Base-by-base conservation (phyloP, 2,888 invertebrate genomes). In the Perizoma flavofasciatum region DNA sequence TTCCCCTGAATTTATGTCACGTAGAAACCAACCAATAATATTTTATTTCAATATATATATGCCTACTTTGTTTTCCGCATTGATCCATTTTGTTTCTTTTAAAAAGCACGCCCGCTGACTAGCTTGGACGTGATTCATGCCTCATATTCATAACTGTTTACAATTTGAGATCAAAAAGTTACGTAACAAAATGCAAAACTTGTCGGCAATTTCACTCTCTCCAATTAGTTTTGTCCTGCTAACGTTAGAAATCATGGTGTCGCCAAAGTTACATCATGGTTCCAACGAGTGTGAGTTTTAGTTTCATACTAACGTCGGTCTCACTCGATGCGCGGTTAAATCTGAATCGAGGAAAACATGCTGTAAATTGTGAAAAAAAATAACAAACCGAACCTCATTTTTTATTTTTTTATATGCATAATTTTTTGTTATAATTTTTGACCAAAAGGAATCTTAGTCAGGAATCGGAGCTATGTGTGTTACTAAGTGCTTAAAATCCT, bases 191-290 rank as follows among this genome's bases (percentile, higher is more conserved):
- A 22, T 22, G 3, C 22, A 22, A 22, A 22, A 22, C 22, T 22
- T 22, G 22, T 22, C 22, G 22, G 3, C 22, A 22, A 22, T 22
- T 22, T 44, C 44, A 22, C 4, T 44, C 22, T 44, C 6, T 44
- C 22, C 8, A 44, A 44, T 61, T 65, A 68, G 55, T 35, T 54
- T 58, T 65, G 74, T 85, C 82, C 74, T 69, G 61, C 63, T 59
- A 69, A 73, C 61, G 49, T 48, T 60, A 55, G 50, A 62, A 78
- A 69, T 61, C 54, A 65, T 78, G 75, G 85, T 77, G 75, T 70
- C 81, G 71, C 66, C 70, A 79, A 61, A 60, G 65, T 84, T 78
- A 82, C 85, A 76, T 86, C 83, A 85, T 77, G 69, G 64, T 68
- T 59, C 60, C 61, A 68, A 60, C 58, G 46, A 74, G 73, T 77